Evolutionary conservation across 2,113 vertebrate genomes (phyloP).

Genomic region (Zosterops japonicus): DNA sequence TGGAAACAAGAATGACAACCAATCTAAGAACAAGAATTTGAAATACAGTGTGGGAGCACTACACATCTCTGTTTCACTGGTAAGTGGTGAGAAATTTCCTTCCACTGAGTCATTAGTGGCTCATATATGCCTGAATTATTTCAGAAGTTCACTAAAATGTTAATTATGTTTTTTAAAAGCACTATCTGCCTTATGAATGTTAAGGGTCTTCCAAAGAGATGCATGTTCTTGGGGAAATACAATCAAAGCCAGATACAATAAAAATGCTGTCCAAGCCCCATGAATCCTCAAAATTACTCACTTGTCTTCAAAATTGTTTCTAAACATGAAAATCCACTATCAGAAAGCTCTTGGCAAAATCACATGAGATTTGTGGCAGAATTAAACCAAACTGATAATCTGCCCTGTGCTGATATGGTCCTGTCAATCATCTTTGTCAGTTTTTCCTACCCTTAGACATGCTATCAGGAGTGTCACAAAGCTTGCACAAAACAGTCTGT

Average conservation of each 20-base stretch:
- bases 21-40: background rate
- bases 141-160: slow-evolving; percentile 5
- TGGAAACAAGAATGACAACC: background rate
- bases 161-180: background rate
- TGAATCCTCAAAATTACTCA: background rate
- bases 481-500: background rate
- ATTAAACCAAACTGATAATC: background rate
- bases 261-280: background rate
- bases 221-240: background rate
- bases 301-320: background rate
- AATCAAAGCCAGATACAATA: background rate
- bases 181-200: background rate
- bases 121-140: background rate
- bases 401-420: background rate
- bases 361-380: background rate
- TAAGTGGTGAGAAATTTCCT: background rate
- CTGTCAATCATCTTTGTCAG: background rate
- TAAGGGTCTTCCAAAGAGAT: background rate
- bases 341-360: background rate
- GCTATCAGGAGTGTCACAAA: background rate
- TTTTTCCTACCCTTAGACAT: background rate
- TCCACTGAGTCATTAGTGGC: background rate
- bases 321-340: background rate
- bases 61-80: background rate
- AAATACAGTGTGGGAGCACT: background rate